phyloP scores from a whole-genome alignment of 2,113 vertebrate species.

The Vireo altiloquus region DNA sequence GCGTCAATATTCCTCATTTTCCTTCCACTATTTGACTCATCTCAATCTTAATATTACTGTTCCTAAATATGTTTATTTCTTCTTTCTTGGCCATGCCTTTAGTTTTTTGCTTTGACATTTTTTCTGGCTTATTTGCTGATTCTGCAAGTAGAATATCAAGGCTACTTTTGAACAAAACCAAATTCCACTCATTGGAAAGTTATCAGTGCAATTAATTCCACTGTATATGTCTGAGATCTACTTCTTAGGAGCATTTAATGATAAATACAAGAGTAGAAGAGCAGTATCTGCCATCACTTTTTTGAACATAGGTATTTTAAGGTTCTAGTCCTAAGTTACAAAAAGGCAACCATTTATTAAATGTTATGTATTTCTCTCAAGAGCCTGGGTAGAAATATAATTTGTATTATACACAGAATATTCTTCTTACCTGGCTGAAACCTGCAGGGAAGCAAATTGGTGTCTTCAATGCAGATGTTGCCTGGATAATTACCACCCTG shows the following conservation, averaged over 20 bases:
- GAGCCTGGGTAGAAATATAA: not conserved
- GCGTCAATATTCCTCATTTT: not conserved
- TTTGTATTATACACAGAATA: not conserved
- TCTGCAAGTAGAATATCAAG: not conserved
- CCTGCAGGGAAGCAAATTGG: not conserved
- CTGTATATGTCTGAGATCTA: not conserved
- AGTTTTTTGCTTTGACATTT: not conserved
- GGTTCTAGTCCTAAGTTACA: not conserved
- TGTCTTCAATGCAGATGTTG: not conserved
- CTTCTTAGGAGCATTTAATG: not conserved
- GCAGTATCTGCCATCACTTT: not conserved
- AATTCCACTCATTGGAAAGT: not conserved
- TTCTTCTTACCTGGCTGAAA: not conserved
- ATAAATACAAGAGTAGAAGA: not conserved
- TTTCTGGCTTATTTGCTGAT: not conserved
- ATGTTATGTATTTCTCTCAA: not conserved
- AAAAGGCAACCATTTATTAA: not conserved
- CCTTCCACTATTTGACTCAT: not conserved
- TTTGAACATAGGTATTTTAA: not conserved
- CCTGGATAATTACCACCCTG: not conserved
- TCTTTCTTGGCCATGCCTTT: not conserved
- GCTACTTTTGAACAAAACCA: not conserved
- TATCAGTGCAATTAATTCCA: not conserved
- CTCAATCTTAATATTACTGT: not conserved
- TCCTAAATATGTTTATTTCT: not conserved